Evolutionary conservation across 2,113 vertebrate species (phyloP).

Genomic region (Peromyscus leucopus): DNA sequence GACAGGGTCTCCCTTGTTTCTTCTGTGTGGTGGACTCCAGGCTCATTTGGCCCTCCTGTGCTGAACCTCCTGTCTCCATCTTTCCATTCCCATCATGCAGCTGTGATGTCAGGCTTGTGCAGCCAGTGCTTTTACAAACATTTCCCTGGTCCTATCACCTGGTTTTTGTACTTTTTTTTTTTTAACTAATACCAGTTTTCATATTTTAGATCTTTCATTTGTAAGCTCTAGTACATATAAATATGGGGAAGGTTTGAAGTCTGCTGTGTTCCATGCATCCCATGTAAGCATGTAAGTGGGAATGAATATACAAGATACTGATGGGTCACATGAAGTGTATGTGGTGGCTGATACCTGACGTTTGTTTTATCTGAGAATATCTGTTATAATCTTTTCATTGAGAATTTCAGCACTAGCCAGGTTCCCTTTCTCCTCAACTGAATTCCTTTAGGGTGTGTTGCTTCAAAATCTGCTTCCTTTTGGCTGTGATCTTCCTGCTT

Average conservation of each 20-base stretch:
- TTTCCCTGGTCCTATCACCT: not conserved
- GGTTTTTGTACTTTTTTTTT: not conserved
- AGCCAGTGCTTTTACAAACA: no score
- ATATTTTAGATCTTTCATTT: constrained; percentile 37
- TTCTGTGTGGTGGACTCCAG: no score
- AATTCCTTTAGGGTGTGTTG: not conserved
- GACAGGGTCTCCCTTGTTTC: not conserved
- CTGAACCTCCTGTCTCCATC: not conserved
- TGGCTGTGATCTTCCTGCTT: not conserved
- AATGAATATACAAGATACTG: not conserved
- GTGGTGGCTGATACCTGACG: not conserved
- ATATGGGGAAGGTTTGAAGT: not conserved
- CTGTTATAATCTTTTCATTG: not conserved
- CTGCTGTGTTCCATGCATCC: not conserved
- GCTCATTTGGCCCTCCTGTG: not conserved
- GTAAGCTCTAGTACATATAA: not conserved
- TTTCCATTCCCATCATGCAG: not conserved
- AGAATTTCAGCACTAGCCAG: not conserved
- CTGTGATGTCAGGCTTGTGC: not conserved
- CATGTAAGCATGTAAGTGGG: not conserved
- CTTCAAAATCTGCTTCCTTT: not conserved
- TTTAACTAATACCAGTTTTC: not conserved
- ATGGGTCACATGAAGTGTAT: not conserved
- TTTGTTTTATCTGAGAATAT: not conserved
- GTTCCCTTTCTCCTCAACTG: not conserved